Evolutionary conservation across 2,797 vertebrate genomes (phyloP).

Genomic region (Syngnathus acus): DNA sequence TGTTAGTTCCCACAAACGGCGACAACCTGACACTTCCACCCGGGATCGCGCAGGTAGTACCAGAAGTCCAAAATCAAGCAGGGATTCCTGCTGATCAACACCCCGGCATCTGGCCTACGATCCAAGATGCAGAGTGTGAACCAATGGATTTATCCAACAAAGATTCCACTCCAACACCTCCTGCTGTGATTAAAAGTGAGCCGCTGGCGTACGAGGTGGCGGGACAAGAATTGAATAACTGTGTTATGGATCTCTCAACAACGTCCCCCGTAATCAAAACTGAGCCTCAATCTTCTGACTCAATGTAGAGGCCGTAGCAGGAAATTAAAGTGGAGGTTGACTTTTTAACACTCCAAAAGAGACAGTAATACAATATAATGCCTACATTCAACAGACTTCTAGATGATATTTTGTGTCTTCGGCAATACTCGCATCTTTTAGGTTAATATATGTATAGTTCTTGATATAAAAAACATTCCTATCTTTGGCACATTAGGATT

Average conservation of each 20-base stretch:
- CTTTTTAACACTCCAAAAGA: not conserved
- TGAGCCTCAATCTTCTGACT: constrained; percentile 13
- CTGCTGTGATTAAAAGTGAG: constrained; percentile 36
- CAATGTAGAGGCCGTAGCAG: not conserved
- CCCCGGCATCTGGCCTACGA: not conserved
- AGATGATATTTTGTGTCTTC: not conserved
- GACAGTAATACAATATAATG: not conserved
- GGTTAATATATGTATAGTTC: not conserved
- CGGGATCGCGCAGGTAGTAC: not conserved
- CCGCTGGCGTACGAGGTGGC: constrained; percentile 20
- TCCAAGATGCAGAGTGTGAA: constrained; percentile 8
- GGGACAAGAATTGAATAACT: constrained; percentile 13
- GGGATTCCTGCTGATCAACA: not conserved
- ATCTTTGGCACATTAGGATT: not conserved
- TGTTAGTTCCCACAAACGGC: constrained; percentile 54
- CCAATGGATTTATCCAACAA: constrained; percentile 61
- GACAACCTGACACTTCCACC: constrained; percentile 14
- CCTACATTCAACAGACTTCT: not conserved
- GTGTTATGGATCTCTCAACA: not conserved
- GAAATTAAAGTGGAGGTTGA: not conserved
- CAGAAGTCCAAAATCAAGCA: not conserved
- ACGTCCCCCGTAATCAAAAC: constrained; percentile 10
- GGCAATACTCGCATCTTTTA: not conserved
- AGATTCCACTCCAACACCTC: not conserved
- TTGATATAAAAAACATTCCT: constrained; percentile 1